Percentiles rank a stretch among this genome's conserved stretches.
Conservation (phyloP, 53 echinoderm and acorn worm genomes). For the Antedon mediterranea region DNA sequence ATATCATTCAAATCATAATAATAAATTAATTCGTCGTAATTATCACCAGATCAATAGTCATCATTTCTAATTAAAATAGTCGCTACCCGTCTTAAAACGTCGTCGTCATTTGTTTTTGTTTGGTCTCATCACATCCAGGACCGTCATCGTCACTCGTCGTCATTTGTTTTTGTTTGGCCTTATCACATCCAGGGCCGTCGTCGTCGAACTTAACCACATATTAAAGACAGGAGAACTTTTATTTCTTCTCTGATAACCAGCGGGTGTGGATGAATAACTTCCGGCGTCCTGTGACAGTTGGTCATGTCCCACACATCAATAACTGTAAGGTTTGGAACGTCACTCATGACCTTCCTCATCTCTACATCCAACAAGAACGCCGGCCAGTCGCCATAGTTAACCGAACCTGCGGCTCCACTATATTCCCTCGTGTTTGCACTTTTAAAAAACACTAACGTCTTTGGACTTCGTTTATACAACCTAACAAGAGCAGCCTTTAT, state of each 20-base stretch:
- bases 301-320: slow-evolving; percentile 70
- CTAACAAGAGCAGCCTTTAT: slow-evolving; percentile 35
- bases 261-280: slow-evolving; percentile 31
- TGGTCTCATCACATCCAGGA: too few relatives aligned
- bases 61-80: too few relatives aligned
- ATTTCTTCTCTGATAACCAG: slow-evolving; percentile 23
- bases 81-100: too few relatives aligned
- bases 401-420: background rate
- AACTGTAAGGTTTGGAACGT: slow-evolving; percentile 26
- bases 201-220: slow-evolving; percentile 11
- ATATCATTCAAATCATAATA: too few relatives aligned
- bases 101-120: too few relatives aligned
- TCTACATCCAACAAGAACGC: slow-evolving; percentile 29
- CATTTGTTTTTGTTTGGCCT: too few relatives aligned
- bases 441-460: slow-evolving; percentile 48
- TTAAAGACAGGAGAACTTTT: slow-evolving; percentile 31
- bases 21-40: too few relatives aligned
- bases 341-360: slow-evolving; percentile 25
- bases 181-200: too few relatives aligned
- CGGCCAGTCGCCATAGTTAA: slow-evolving; percentile 29
- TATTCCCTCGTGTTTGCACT: slow-evolving; percentile 51
- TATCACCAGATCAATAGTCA: too few relatives aligned
- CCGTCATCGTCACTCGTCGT: too few relatives aligned
- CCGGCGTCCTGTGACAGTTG: slow-evolving; percentile 6
- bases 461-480: slow-evolving; percentile 27